Conservation (phyloP, 2,113 vertebrate species). For the Xenus cinereus region DNA sequence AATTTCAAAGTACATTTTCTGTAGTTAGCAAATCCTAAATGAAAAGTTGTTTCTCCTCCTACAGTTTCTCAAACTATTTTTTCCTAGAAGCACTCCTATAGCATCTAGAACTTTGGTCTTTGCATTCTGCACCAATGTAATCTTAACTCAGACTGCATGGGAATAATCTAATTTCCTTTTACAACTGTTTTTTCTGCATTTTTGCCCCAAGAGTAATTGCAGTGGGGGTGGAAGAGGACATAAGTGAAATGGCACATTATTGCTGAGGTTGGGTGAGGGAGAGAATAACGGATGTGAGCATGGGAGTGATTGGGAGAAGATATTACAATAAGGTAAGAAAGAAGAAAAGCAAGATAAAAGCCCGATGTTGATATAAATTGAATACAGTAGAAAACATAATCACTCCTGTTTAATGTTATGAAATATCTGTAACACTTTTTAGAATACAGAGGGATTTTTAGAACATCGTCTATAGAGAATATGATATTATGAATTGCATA, state of each 20-base stretch:
- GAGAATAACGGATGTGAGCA: not conserved
- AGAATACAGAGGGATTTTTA: not conserved
- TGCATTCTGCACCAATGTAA: not conserved
- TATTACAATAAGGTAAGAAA: not conserved
- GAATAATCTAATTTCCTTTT: not conserved
- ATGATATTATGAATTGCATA: not conserved
- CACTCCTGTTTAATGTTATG: not conserved
- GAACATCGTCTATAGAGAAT: not conserved
- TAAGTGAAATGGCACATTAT: not conserved
- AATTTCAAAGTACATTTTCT: not conserved
- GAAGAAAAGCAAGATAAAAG: not conserved
- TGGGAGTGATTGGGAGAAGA: not conserved
- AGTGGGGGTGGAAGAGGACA: not conserved
- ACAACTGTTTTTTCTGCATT: not conserved
- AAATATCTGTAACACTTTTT: not conserved
- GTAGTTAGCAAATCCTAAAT: not conserved
- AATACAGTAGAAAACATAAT: not conserved
- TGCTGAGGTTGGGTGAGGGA: not conserved
- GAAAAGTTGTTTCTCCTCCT: not conserved
- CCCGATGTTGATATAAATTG: not conserved
- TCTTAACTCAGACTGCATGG: not conserved
- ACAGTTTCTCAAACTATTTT: not conserved
- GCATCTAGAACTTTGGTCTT: not conserved
- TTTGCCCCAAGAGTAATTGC: not conserved
- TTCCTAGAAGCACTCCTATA: not conserved